phyloP scores from a whole-genome alignment of 2,797 vertebrate species.

The Parambassis ranga region DNA sequence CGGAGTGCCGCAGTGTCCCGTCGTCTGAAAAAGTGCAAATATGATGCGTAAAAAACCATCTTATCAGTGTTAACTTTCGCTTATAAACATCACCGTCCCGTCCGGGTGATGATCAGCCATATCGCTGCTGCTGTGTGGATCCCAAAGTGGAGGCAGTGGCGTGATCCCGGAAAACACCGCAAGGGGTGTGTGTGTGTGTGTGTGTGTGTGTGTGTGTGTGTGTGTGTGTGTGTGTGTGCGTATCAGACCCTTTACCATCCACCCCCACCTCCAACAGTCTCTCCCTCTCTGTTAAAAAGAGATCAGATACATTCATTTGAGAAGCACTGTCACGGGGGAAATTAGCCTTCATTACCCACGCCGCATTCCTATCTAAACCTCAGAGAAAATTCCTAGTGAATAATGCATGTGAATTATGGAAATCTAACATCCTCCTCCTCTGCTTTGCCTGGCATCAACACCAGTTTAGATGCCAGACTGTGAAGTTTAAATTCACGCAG shows the following conservation, averaged over 20 bases:
- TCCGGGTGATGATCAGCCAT: conserved; percentile 65
- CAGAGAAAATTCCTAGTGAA: conserved; percentile 42
- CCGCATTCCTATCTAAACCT: conserved; percentile 28
- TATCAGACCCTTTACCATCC: not conserved
- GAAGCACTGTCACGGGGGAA: conserved; percentile 37
- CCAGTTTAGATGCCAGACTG: too few relatives aligned
- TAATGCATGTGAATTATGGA: conserved; percentile 56
- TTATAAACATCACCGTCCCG: conserved; percentile 56
- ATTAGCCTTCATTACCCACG: conserved; percentile 43
- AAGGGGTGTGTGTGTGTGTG: conserved; percentile 53
- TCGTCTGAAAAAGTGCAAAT: not conserved
- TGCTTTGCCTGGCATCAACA: not conserved
- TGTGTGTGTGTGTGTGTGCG: not conserved
- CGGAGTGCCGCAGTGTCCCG: conserved; percentile 15
- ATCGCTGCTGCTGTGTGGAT: conserved; percentile 63
- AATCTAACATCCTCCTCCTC: conserved; percentile 25
- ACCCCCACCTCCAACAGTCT: not conserved
- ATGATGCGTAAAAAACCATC: conserved; percentile 4
- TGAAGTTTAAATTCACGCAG: not conserved
- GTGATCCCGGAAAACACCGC: conserved; percentile 76
- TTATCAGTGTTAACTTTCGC: conserved; percentile 38
- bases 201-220: not conserved
- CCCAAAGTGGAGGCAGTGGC: conserved; percentile 63
- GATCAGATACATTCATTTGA: conserved; percentile 29
- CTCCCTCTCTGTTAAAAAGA: not conserved